Base-by-base conservation (phyloP, 2,797 vertebrate genomes). In the Meriones psammophilus region DNA sequence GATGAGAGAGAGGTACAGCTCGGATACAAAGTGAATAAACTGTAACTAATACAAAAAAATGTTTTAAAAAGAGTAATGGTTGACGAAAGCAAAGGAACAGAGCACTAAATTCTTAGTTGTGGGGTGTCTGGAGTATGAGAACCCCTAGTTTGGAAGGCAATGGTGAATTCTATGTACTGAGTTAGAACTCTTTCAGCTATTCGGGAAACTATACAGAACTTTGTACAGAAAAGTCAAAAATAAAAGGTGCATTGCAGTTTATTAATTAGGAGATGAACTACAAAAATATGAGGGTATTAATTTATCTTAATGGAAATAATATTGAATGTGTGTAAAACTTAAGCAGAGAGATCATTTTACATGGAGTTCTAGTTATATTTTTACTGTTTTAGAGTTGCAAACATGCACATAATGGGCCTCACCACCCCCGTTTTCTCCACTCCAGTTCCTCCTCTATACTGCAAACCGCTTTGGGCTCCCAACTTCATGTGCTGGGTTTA, bases 251-350 rank as follows among this genome's bases (percentile, higher is more conserved):
- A 74, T 1, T 54, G 15, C 28, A 73, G 1, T 84, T 94, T 89
- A 9, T 54, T 88, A 92, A 87, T 71, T 2, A 64, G 56, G 14
- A 8, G 3, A 54, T 94, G 39, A 79, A 79, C 24, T 64, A 9
- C 88, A 66, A 80, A 87, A 93, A 39, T 28, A 20, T 64, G 9
- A 18, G n/a, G 20, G 85, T 92, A 42, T 68, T 15, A 89, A 71
- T 91, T 76, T 84, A 68, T 60, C 18, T 50, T 92, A 80, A 80
- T 24, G 20, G 74, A 78, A 91, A 64, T 14, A 83, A 74, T 83
- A 91, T 74, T 64, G 33, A 83, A 73, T 68, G 15, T 22, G 4
- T 73, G 26, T 54, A 66, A 89, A 89, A 87, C 50, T 92, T 71
- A 85, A 3, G 12, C 5, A 77, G n/a, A 68, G 5, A 18, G 0